A percentile compares a stretch with the other conserved stretches of the same genome.
These are phyloP conservation scores for Anastrepha obliqua DNA, from an alignment of 1,140 invertebrate genomes.

Conservation along the genomic window DNA sequence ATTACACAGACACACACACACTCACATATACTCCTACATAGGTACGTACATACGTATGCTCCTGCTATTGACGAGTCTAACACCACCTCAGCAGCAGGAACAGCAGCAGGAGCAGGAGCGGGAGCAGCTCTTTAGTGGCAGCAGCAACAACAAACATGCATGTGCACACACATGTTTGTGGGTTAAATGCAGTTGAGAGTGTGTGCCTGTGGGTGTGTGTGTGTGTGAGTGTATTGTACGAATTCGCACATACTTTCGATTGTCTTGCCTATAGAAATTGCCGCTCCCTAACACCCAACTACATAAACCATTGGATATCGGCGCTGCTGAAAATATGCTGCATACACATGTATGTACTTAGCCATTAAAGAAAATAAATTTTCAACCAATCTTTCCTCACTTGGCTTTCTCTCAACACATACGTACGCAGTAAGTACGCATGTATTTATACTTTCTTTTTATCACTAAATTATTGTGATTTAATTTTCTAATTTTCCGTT, in stretches of 20 bases:
- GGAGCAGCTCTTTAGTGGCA: not conserved
- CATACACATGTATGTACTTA: not conserved
- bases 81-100: not conserved
- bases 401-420: not conserved
- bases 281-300: conserved; percentile 46
- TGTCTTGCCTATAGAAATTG: conserved; percentile 8
- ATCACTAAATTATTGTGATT: not conserved
- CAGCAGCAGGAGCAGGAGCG: not conserved
- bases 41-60: not conserved
- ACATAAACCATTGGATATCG: not conserved
- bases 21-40: not conserved
- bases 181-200: not conserved
- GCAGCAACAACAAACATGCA: not conserved
- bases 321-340: not conserved
- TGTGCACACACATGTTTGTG: not conserved
- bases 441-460: conserved; percentile 2
- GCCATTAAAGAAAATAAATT: not conserved
- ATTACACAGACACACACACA: not conserved
- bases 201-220: not conserved
- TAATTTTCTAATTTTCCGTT: conserved; percentile 20
- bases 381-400: not conserved
- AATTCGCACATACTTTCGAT: not conserved
- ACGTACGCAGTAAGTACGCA: not conserved
- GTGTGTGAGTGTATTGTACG: not conserved
- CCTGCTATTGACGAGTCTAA: not conserved